Evolutionary conservation across 1,140 invertebrate genomes (phyloP), one percentile per base, ranked within the genome.

Genomic region (Drosophila sp.): DNA sequence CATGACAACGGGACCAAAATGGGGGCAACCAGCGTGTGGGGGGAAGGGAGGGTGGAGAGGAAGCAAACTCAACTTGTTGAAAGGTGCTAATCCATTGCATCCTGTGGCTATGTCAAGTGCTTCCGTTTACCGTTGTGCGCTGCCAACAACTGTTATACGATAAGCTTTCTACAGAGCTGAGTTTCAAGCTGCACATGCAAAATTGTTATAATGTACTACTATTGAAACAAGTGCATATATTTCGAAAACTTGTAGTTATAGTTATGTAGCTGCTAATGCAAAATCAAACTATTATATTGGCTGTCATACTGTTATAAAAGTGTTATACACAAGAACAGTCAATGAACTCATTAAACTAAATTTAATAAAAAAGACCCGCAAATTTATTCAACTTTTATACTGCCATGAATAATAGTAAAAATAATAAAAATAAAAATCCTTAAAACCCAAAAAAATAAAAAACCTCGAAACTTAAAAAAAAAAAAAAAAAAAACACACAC

Each of bases 21-120:
- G 14, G 41, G 6, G 41, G 27, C 48, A 29, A 29, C 25, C 2
- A 46, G 14, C 9, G 1, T 27, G 41, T 11, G 5, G 40, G 21
- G 9, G 7, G 50, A 0, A 14, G 6, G 50, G 14, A 3, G 6
- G 14, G 8, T 6, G 11, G 34, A 18, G 32, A 18, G 9, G 34
- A 14, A 18, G 9, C 18, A 14, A 11, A 11, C 29, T 2, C 38
- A 43, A 34, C 58, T 50, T 32, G 27, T 48, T 25, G 11, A 36
- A 11, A 16, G 58, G 21, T 14, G 53, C 58, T 62, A 40, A 62
- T 62, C 45, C 34, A 38, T 25, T 50, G 45, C 58, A 48, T 62
- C 58, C 58, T 50, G 34, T 50, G 58, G 45, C 45, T 40, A 48
- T 62, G 58, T 38, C 58, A 48, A 62, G 46, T 50, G 58, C 21